Evolutionary conservation across 1,140 invertebrate species (phyloP), one percentile per base, ranked within the genome.

Genomic region (Araneus ventricosus): DNA sequence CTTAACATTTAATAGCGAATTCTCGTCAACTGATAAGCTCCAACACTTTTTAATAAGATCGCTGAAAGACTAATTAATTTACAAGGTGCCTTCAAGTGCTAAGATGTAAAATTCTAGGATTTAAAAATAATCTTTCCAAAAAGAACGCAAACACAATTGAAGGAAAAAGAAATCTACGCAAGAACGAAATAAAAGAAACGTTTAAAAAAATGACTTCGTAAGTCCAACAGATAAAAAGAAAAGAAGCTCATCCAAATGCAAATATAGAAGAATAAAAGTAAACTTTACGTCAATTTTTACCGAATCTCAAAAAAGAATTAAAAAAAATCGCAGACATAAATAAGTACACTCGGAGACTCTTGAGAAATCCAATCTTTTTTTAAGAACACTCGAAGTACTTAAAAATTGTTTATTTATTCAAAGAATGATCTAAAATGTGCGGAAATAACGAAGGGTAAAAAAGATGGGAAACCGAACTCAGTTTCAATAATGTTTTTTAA

Each of bases 361-460:
- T 20, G 30, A 75, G 70, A 37, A 75, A 75, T 75, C 34, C 27
- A 30, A 34, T 34, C 34, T 37, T 75, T 75, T 75, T 75, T 5
- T 37, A 20, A 75, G 27, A 34, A 75, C 30, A 75, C 67, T 75
- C 30, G 70, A 75, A 37, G 70, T 30, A 37, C 70, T 75, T 37
- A 75, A 75, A 75, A 75, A 37, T 75, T 75, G 70, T 75, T 75
- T 75, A 75, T 75, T 75, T 75, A 20, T 34, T 34, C 34, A 22
- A 22, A 75, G 34, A 37, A 75, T 17, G 30, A 34, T 30, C 30
- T 34, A 22, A 75, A 30, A 37, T 37, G 14, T 30, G 27, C 63
- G 4, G 27, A 2, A 34, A 75, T 17, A 37, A 34, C 17, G 17
- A 75, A 30, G 6, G 30, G 37, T 20, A 75, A 75, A 37, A 34